phyloP scores from a whole-genome alignment of 2,888 invertebrate species.

The Magallana nippona region DNA sequence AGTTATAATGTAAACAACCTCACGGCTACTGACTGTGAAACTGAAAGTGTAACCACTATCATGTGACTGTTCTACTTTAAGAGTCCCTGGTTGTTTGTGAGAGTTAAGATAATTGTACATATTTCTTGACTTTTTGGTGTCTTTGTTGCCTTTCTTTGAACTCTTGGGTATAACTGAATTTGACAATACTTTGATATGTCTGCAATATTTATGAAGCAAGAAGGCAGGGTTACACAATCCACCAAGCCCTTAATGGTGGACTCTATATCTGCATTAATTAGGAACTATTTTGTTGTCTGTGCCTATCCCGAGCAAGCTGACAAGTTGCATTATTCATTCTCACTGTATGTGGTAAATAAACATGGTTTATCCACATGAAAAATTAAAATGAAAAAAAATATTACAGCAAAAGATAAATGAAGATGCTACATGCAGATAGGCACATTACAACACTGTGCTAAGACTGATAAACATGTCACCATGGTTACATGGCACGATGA shows the following conservation, averaged over 20 bases:
- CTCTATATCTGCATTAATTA: neutral
- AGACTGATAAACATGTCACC: conserved; percentile 11
- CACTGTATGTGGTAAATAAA: neutral
- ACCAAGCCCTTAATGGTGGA: neutral
- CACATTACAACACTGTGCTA: conserved; percentile 23
- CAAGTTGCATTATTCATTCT: neutral
- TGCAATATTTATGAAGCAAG: neutral
- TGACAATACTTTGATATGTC: no score
- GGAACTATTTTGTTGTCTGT: conserved; percentile 20
- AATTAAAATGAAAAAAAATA: neutral
- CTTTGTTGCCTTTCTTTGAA: no score
- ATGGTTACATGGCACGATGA: conserved; percentile 21
- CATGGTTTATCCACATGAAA: neutral
- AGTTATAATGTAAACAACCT: no score
- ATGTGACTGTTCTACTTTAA: no score
- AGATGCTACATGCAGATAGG: conserved; percentile 30
- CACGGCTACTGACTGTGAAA: no score
- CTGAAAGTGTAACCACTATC: no score
- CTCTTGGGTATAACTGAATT: no score
- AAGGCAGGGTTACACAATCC: neutral
- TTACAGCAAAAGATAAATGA: neutral
- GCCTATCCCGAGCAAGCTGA: neutral
- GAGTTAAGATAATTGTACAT: no score
- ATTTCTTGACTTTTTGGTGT: no score
- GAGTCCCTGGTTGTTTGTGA: no score